These are phyloP conservation scores for Pammene fasciana DNA, from an alignment of 2,888 invertebrate genomes.

Conservation along the genomic window DNA sequence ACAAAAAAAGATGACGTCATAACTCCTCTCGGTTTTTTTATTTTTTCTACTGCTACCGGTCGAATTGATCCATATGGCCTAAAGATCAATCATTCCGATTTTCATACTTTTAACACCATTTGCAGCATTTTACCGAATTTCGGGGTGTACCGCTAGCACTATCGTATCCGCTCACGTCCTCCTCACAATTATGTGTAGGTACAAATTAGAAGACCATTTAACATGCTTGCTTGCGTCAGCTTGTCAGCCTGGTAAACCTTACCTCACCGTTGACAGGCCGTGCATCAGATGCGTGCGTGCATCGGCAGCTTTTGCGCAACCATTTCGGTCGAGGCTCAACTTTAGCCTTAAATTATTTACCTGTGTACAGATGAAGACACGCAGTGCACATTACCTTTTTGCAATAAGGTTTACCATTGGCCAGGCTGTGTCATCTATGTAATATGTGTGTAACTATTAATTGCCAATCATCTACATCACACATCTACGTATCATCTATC, in stretches of 20 bases:
- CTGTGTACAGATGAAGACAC: background rate
- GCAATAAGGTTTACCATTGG: background rate
- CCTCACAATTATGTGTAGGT: background rate
- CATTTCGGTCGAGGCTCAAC: conserved; percentile 7
- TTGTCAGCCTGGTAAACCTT: no score
- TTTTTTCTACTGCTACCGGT: no score
- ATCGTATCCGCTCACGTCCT: background rate
- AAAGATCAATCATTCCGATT: no score
- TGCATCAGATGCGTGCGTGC: conserved; percentile 17
- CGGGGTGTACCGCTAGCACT: no score
- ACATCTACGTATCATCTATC: no score
- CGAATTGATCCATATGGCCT: no score
- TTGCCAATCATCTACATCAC: no score
- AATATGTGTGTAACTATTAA: no score
- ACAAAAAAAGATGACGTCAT: no score
- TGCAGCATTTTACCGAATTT: no score
- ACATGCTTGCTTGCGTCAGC: conserved; percentile 5
- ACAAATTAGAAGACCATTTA: background rate
- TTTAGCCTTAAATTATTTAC: conserved; percentile 16
- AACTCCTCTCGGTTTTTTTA: no score
- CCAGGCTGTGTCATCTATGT: background rate
- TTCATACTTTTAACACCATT: no score
- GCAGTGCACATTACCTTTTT: background rate
- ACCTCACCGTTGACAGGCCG: conserved; percentile 14
- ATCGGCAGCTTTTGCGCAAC: conserved; percentile 11